A percentile compares a stretch with the other conserved stretches of the same genome.
Evolutionary conservation across 2,113 vertebrate genomes (phyloP).

Genomic region (Tiliqua scincoides): DNA sequence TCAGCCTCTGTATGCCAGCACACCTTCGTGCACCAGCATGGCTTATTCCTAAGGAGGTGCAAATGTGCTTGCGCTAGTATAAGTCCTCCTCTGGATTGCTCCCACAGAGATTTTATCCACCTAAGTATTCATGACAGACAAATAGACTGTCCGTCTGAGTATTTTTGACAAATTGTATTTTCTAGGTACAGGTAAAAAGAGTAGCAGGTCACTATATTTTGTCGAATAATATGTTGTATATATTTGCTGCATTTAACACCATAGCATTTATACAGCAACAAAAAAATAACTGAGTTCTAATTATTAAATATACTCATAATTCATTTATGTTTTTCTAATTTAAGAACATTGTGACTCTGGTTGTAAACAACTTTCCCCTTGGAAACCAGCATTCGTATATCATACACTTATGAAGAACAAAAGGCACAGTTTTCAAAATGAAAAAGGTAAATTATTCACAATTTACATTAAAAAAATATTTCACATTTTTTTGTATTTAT

Average conservation of each 20-base stretch:
- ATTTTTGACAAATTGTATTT: background rate
- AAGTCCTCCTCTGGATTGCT: no score
- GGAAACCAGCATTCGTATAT: slow-evolving; percentile 47
- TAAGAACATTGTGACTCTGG: slow-evolving; percentile 41
- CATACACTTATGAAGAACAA: slow-evolving; percentile 44
- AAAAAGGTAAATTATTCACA: slow-evolving; percentile 68
- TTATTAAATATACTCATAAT: background rate
- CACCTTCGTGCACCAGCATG: no score
- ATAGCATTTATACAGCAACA: background rate
- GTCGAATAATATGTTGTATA: background rate
- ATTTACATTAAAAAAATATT: slow-evolving; percentile 23
- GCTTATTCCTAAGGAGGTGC: no score
- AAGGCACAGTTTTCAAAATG: slow-evolving; percentile 42
- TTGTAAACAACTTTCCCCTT: slow-evolving; percentile 41
- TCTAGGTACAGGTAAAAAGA: background rate
- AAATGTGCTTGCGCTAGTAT: no score
- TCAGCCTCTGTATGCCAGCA: no score
- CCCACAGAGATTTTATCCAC: no score
- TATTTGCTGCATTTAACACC: background rate
- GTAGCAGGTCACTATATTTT: background rate
- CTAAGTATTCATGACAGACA: background rate
- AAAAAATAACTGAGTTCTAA: slow-evolving; percentile 1
- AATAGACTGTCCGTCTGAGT: background rate
- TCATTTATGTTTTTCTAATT: slow-evolving; percentile 36
- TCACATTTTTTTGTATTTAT: slow-evolving; percentile 29